phyloP scores from a whole-genome alignment of 2,113 vertebrate species.

The Ahaetulla prasina region DNA sequence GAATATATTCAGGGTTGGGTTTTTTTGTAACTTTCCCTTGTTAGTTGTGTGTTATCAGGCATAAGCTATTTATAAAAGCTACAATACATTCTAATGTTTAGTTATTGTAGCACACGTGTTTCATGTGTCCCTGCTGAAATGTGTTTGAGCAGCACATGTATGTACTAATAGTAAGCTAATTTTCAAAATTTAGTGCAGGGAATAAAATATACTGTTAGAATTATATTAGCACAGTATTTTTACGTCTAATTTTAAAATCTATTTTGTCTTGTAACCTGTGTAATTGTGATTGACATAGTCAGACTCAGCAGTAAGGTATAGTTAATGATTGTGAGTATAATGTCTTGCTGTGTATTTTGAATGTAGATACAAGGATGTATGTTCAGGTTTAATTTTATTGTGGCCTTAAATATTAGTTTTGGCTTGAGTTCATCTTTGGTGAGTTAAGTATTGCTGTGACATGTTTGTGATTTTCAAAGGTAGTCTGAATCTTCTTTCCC shows the following conservation, averaged over 20 bases:
- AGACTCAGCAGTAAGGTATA: neutral
- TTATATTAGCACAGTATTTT: neutral
- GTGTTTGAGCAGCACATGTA: neutral
- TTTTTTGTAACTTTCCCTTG: neutral
- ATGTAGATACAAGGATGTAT: slow-evolving; percentile 41
- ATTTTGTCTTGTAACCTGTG: neutral
- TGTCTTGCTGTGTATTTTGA: slow-evolving; percentile 36
- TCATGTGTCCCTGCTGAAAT: neutral
- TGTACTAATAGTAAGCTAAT: slow-evolving; percentile 33
- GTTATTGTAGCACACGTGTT: neutral
- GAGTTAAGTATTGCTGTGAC: slow-evolving; percentile 46
- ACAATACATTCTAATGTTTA: slow-evolving; percentile 15
- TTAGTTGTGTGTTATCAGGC: neutral
- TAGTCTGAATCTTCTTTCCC: neutral
- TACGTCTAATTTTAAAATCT: neutral
- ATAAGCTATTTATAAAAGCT: neutral
- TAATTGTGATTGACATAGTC: neutral
- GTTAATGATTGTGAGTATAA: neutral
- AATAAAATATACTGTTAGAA: neutral
- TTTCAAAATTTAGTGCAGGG: neutral
- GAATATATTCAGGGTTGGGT: neutral
- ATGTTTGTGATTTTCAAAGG: slow-evolving; percentile 51
- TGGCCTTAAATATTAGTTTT: slow-evolving; percentile 51
- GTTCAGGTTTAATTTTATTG: slow-evolving; percentile 53
- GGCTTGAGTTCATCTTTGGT: neutral